Conservation (phyloP, 2,888 invertebrate species). For the Incurvaria masculella region DNA sequence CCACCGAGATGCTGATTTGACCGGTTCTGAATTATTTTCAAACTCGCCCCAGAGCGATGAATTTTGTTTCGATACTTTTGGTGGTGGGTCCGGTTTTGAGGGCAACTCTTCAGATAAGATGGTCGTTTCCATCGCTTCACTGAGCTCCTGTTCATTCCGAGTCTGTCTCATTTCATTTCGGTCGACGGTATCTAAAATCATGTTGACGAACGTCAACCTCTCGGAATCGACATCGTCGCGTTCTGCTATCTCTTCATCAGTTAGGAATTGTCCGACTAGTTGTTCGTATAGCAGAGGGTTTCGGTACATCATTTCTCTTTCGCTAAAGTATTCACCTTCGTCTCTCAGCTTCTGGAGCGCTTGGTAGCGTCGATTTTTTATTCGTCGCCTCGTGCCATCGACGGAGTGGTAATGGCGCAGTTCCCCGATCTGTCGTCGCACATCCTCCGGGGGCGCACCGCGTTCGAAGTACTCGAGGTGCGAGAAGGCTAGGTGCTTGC, state of each 20-base stretch:
- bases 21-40: constrained; percentile 17
- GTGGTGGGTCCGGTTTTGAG: constrained; percentile 7
- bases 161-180: constrained; percentile 63
- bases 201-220: constrained; percentile 65
- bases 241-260: constrained; percentile 68
- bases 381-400: constrained; percentile 46
- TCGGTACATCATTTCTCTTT: constrained; percentile 89
- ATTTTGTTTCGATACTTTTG: constrained; percentile 12
- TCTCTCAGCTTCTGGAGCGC: constrained; percentile 72
- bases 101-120: constrained; percentile 23
- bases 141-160: constrained; percentile 59
- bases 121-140: constrained; percentile 51
- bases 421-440: constrained; percentile 62
- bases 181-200: constrained; percentile 80
- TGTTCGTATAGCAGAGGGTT: constrained; percentile 90
- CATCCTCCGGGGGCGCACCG: constrained; percentile 40
- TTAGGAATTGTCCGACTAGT: constrained; percentile 81
- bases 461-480: constrained; percentile 70
- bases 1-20: constrained; percentile 34
- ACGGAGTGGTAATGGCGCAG: constrained; percentile 56
- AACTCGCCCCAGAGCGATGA: constrained; percentile 21
- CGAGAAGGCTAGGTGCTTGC: constrained; percentile 61
- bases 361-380: constrained; percentile 78
- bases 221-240: constrained; percentile 59
- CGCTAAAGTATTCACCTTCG: constrained; percentile 79